Evolutionary conservation across 2,797 vertebrate genomes (phyloP), one percentile per base, ranked within the genome.

Genomic region (Rhodeus uyekii): DNA sequence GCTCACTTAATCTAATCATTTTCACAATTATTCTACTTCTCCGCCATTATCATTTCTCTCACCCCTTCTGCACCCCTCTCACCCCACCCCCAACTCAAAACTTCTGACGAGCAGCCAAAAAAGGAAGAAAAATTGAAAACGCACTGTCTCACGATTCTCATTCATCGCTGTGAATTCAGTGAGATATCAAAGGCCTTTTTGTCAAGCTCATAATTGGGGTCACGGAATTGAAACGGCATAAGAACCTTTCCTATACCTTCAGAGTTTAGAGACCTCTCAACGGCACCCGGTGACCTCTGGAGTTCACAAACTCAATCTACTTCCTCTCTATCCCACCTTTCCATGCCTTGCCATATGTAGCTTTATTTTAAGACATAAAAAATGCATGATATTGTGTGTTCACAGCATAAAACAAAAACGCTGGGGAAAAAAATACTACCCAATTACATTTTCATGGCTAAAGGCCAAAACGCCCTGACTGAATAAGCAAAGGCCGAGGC

Each of bases 1-100:
- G 74, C 80, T 88, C 82, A 85, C 81, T 86, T 89, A 92, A 91
- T 91, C 89, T 88, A 87, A 88, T 87, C 82, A 86, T 83, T 82
- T 78, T 77, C 63, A 81, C 77, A 84, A 88, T 87, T 87, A 87
- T 87, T 88, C 78, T 39, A 77, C 86, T 78, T 83, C 78, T 82
- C 68, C 36, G 3, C 64, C 80, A 84, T 81, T 80, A 86, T 80
- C 75, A 64, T 78, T 84, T 68, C 46, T 81, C 48, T 71, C 53
- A 13, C 18, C 16, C 36, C 22, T 61, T 34, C n/a, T 63, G 27
- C 75, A 34, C 22, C 61, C 76, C n/a, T n/a, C n/a, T n/a, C n/a
- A n/a, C n/a, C 29, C 38, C 24, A 60, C 9, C 50, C 64, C 18
- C 24, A 22, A 65, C 50, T 36, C 12, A 50, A 50, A 86, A 71